Evolutionary conservation across 2,888 invertebrate genomes (phyloP).

Genomic region (Rhodophaea formosa): DNA sequence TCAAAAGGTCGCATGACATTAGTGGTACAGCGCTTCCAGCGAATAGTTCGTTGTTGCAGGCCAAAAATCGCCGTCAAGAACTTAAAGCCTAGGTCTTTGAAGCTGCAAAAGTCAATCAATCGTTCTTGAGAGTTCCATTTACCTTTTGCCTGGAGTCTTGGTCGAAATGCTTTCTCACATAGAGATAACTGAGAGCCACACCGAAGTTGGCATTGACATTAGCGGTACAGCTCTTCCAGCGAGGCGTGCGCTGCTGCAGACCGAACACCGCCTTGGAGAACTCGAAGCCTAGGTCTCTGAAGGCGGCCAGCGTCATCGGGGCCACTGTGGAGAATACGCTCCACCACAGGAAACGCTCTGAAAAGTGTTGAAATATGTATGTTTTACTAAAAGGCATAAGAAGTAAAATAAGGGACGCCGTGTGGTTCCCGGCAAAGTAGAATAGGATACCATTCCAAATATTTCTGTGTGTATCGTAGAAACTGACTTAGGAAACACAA

Average conservation of each 20-base stretch:
- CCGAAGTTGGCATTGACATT: conserved; percentile 85
- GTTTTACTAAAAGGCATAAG: too few species aligned
- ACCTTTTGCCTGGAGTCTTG: conserved; percentile 82
- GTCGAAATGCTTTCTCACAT: conserved; percentile 83
- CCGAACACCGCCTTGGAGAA: conserved; percentile 85
- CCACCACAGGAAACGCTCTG: conserved; percentile 88
- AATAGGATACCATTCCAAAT: too few species aligned
- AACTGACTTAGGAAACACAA: too few species aligned
- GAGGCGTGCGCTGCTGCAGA: conserved; percentile 82
- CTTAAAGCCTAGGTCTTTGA: too few species aligned
- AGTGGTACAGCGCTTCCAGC: conserved; percentile 84
- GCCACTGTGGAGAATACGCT: conserved; percentile 84
- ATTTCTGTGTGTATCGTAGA: too few species aligned
- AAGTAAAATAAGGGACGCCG: too few species aligned
- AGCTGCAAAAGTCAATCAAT: too few species aligned
- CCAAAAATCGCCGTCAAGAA: conserved; percentile 61
- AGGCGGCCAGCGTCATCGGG: conserved; percentile 80
- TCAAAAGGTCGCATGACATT: conserved; percentile 84
- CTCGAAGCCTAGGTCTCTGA: conserved; percentile 83
- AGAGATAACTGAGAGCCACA: conserved; percentile 84
- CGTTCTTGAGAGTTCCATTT: too few species aligned
- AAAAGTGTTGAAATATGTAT: too few species aligned
- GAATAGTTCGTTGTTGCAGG: conserved; percentile 82
- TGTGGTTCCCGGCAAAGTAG: too few species aligned
- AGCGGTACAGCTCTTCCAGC: conserved; percentile 84